Conservation (phyloP, 2,888 invertebrate genomes). For the Ethmia dodecea region DNA sequence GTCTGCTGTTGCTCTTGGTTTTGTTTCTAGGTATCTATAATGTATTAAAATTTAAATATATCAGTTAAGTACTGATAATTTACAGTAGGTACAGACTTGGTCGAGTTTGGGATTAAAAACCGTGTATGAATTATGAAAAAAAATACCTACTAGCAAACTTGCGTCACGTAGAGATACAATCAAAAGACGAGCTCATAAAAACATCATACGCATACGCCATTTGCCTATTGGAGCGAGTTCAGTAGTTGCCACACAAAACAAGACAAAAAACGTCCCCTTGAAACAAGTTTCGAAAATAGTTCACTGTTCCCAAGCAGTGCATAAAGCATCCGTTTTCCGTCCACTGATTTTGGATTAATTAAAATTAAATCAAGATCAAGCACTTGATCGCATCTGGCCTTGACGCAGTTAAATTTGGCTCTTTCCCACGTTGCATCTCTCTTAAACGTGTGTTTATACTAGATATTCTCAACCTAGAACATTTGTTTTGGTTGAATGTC, state of each 20-base stretch:
- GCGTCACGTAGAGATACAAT: no score
- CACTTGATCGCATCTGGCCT: slow-evolving; percentile 42
- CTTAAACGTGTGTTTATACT: slow-evolving; percentile 12
- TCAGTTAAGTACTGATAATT: no score
- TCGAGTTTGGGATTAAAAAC: no score
- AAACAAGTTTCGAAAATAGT: slow-evolving; percentile 15
- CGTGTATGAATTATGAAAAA: no score
- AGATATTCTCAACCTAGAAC: no score
- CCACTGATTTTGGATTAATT: slow-evolving; percentile 33
- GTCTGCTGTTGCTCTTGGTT: no score
- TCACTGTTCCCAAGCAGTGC: slow-evolving; percentile 12
- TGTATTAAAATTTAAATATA: no score
- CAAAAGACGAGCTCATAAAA: neutral
- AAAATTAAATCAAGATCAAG: slow-evolving; percentile 35
- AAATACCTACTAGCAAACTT: no score
- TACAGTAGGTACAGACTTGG: no score
- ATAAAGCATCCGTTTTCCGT: slow-evolving; percentile 23
- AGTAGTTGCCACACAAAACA: slow-evolving; percentile 1
- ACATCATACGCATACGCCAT: slow-evolving; percentile 1
- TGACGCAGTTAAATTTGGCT: slow-evolving; percentile 32
- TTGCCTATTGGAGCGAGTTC: slow-evolving; percentile 1
- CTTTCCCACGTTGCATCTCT: slow-evolving; percentile 50
- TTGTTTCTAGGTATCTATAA: no score
- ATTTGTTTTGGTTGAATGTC: no score
- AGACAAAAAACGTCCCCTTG: slow-evolving; percentile 12